Evolutionary conservation across 2,888 invertebrate genomes (phyloP).

Genomic region (Acanthoscelides obtectus): DNA sequence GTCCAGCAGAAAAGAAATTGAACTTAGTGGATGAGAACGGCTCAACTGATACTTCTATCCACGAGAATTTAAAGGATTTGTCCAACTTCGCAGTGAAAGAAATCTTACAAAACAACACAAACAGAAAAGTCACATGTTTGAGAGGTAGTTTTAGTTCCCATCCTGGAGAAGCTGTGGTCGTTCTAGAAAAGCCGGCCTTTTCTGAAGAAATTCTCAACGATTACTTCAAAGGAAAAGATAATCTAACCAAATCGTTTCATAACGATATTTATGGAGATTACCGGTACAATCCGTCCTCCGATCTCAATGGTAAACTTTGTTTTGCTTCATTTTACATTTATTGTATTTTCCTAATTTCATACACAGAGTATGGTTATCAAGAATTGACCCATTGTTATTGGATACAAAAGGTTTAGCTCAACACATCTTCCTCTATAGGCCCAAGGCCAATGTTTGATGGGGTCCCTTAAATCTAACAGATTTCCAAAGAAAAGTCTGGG

Average conservation of each 20-base stretch:
- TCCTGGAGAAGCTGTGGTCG: slow-evolving; percentile 63
- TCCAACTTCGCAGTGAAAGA: slow-evolving; percentile 63
- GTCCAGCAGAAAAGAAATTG: not conserved
- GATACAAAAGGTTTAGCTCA: no score
- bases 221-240: slow-evolving; percentile 59
- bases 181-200: slow-evolving; percentile 81
- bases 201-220: slow-evolving; percentile 54
- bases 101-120: slow-evolving; percentile 68
- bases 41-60: slow-evolving; percentile 22
- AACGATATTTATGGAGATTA: slow-evolving; percentile 86
- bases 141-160: slow-evolving; percentile 63
- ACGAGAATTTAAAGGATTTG: slow-evolving; percentile 49
- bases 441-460: no score
- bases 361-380: no score
- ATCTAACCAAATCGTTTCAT: slow-evolving; percentile 60
- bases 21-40: not conserved
- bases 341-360: no score
- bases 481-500: no score
- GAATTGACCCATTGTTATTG: no score
- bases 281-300: slow-evolving; percentile 56
- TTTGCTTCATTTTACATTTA: slow-evolving; percentile 4
- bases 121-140: slow-evolving; percentile 65
- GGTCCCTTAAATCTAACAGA: no score
- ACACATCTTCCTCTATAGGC: no score
- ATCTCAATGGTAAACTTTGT: slow-evolving; percentile 54